These are phyloP conservation scores for Centruroides sculpturatus DNA, from an alignment of 1,140 invertebrate species.

Conservation along the genomic window DNA sequence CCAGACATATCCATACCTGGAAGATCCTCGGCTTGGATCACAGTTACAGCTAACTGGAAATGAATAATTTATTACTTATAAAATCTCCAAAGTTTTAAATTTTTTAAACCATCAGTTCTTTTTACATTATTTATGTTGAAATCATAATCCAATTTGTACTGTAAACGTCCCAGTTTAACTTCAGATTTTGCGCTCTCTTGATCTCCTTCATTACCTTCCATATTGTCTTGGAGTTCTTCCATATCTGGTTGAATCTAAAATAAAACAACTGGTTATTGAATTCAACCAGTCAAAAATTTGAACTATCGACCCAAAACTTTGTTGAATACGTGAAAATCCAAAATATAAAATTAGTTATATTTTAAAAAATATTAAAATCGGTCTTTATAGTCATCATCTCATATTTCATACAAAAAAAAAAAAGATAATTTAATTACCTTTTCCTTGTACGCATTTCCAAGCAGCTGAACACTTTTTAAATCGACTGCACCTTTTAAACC, in stretches of 20 bases:
- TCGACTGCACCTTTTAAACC: slow-evolving; percentile 86
- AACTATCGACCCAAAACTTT: no score
- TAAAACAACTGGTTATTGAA: no score
- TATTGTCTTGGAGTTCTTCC: slow-evolving; percentile 92
- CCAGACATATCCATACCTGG: slow-evolving; percentile 98
- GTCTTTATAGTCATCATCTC: no score
- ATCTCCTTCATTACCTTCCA: slow-evolving; percentile 84
- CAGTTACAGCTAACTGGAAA: slow-evolving; percentile 72
- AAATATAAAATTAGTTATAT: no score
- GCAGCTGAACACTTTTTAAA: slow-evolving; percentile 84
- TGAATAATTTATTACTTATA: background rate
- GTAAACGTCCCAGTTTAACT: slow-evolving; percentile 84
- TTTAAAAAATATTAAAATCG: no score
- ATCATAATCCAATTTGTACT: slow-evolving; percentile 98
- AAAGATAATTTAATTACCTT: slow-evolving; percentile 48
- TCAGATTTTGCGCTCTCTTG: slow-evolving; percentile 77
- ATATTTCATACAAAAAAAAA: no score
- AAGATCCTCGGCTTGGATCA: slow-evolving; percentile 94
- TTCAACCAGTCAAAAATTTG: no score
- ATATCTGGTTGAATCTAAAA: slow-evolving; percentile 88
- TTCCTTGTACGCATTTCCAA: slow-evolving; percentile 93
- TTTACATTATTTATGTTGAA: slow-evolving; percentile 88
- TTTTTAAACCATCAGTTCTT: background rate
- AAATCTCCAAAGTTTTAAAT: background rate
- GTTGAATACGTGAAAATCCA: no score